phyloP scores from a whole-genome alignment of 2,797 vertebrate genomes.

The Mus spretus region DNA sequence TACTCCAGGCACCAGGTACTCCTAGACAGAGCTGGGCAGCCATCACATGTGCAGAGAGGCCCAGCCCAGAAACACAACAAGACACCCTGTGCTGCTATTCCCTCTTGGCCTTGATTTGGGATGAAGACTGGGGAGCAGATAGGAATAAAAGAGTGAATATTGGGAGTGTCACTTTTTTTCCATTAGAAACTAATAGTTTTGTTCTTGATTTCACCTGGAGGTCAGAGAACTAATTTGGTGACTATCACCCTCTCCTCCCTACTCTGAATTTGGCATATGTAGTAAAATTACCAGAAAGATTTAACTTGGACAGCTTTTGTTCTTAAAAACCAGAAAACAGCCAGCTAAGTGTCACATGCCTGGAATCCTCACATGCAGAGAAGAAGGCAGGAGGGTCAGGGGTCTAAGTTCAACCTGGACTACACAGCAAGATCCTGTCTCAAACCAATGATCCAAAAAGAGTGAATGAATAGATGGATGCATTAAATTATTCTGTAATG shows the following conservation, averaged over 20 bases:
- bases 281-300: constrained; percentile 83
- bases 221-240: constrained; percentile 74
- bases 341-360: background rate
- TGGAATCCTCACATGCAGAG: background rate
- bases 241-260: constrained; percentile 60
- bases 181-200: constrained; percentile 82
- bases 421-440: background rate
- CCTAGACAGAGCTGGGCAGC: constrained; percentile 70
- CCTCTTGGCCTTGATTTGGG: constrained; percentile 63
- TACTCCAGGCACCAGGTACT: constrained; percentile 47
- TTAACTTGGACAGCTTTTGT: constrained; percentile 84
- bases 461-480: background rate
- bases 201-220: constrained; percentile 83
- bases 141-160: constrained; percentile 62
- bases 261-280: constrained; percentile 82
- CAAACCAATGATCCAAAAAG: background rate
- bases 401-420: background rate
- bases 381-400: background rate
- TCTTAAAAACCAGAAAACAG: constrained; percentile 76
- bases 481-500: background rate
- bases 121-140: constrained; percentile 66
- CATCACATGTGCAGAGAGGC: background rate
- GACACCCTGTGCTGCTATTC: constrained; percentile 61
- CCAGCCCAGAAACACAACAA: constrained; percentile 68
- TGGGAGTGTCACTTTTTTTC: constrained; percentile 80